Base-by-base conservation (phyloP, 1,140 invertebrate species). In the Neuroterus valhalla region DNA sequence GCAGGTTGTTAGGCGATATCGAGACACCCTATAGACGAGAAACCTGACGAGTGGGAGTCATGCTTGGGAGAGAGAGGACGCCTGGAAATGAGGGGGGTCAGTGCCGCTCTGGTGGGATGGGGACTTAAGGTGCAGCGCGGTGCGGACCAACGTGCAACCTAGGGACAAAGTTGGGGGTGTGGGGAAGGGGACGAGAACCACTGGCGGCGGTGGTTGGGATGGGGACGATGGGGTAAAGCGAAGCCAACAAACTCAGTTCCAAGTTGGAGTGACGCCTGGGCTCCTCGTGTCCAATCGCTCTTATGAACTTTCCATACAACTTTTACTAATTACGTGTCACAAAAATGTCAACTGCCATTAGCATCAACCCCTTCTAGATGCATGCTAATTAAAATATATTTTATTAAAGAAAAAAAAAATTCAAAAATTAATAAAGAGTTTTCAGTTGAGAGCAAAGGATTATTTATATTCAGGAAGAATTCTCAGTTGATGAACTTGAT, bases 241-340 rank as follows among this genome's bases (percentile, higher is more conserved):
- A 89, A 89, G 87, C 88, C 88, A 88, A 88, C 88, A 87, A 89
- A 88, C 87, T 86, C 86, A 88, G 85, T 88, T 73, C 76, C 79
- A 82, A 82, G 81, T 76, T 78, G 81, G 84, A 86, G 75, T 80
- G 83, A 85, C 85, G 83, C 80, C 77, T 77, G 84, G 78, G 79
- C 76, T 84, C 76, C 75, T 79, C 82, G 82, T 74, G 80, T 68
- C 68, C 68, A 52, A 19, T 43, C 38, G 14, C 50, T 38, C n/a
- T 31, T 50, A 70, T 19, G 14, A 52, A 62, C 23, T 31, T 62
- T 62, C 31, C 14, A 14, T n/a, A 31, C 12, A 38, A 38, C 3
- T 62, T 26, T 12, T 14, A n/a, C 52, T 62, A 62, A 62, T 62
- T 23, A 38, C 55, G 55, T 62, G 55, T 62, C 15, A 6, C 23